Evolutionary conservation across 2,888 invertebrate species (phyloP).

Genomic region (Drosophila mulleri): DNA sequence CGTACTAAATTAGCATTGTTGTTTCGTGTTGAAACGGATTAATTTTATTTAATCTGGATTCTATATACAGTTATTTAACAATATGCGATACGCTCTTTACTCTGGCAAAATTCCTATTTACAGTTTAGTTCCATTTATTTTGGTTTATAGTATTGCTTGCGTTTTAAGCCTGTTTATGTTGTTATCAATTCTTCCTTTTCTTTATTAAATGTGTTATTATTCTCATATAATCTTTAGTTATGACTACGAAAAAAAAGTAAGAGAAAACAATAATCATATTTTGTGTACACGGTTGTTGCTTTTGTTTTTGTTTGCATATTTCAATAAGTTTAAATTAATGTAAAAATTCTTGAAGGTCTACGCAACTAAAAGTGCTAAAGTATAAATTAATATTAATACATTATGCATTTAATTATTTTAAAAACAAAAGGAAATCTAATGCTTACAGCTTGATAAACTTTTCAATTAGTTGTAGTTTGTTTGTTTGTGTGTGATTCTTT

Average conservation of each 20-base stretch:
- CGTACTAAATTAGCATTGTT: constrained; percentile 33
- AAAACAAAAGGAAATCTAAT: constrained; percentile 33
- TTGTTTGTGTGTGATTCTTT: constrained; percentile 21
- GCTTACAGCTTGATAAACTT: constrained; percentile 29
- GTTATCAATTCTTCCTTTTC: constrained; percentile 29
- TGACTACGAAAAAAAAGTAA: constrained; percentile 25
- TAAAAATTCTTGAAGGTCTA: constrained; percentile 42
- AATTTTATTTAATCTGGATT: constrained; percentile 2
- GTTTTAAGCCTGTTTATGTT: constrained; percentile 59
- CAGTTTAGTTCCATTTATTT: constrained; percentile 41
- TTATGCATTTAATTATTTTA: constrained; percentile 28
- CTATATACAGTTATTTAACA: constrained; percentile 53
- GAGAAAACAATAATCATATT: constrained; percentile 19
- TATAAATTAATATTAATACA: constrained; percentile 10
- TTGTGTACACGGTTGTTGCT: constrained; percentile 22
- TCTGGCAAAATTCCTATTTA: constrained; percentile 27
- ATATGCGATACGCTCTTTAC: constrained; percentile 16
- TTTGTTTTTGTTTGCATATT: constrained; percentile 26
- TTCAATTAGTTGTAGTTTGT: constrained; percentile 25
- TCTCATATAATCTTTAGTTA: constrained; percentile 9
- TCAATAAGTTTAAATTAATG: constrained; percentile 36
- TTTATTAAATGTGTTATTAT: constrained; percentile 26
- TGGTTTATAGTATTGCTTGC: constrained; percentile 70
- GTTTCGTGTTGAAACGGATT: constrained; percentile 18
- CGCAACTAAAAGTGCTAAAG: constrained; percentile 32